A percentile compares a stretch with the other conserved stretches of the same genome.
Conservation (phyloP, 2,888 invertebrate species). For the Drosophila borborema region DNA sequence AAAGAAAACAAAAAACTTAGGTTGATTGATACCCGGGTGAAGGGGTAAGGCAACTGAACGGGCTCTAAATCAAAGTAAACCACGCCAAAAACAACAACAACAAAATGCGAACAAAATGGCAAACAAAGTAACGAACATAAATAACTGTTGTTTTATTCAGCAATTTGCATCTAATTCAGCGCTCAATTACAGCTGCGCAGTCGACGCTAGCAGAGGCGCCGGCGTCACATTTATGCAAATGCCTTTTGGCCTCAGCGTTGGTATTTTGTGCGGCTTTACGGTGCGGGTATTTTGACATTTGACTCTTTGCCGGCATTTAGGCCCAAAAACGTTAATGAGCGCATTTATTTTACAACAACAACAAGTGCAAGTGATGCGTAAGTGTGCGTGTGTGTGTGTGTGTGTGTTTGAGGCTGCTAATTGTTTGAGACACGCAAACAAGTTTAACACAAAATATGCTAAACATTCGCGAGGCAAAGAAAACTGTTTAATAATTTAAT, state of each 20-base stretch:
- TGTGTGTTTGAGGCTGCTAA: conserved; percentile 60
- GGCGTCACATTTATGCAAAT: conserved; percentile 60
- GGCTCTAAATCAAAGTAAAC: background rate
- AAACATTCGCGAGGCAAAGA: conserved; percentile 60
- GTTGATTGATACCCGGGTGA: conserved; percentile 54
- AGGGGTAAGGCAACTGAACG: background rate
- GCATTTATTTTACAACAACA: conserved; percentile 58
- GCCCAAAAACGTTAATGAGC: conserved; percentile 68
- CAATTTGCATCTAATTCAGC: conserved; percentile 75
- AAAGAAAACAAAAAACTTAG: conserved; percentile 22
- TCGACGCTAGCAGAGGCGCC: background rate
- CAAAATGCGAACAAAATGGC: conserved; percentile 42
- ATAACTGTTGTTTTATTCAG: conserved; percentile 74
- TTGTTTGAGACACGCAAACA: conserved; percentile 82
- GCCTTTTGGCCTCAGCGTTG: conserved; percentile 47
- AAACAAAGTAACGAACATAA: conserved; percentile 66
- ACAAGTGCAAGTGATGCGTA: conserved; percentile 9
- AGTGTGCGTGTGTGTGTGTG: conserved; percentile 17
- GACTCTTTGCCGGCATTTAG: conserved; percentile 50
- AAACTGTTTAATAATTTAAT: conserved; percentile 76
- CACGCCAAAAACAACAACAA: conserved; percentile 8
- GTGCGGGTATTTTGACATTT: conserved; percentile 48
- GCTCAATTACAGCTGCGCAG: conserved; percentile 66
- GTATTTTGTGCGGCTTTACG: conserved; percentile 54
- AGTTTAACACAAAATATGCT: conserved; percentile 75